Evolutionary conservation across 92 coral and sea anemone species (phyloP).

Genomic region (Zoanthus sociatus): DNA sequence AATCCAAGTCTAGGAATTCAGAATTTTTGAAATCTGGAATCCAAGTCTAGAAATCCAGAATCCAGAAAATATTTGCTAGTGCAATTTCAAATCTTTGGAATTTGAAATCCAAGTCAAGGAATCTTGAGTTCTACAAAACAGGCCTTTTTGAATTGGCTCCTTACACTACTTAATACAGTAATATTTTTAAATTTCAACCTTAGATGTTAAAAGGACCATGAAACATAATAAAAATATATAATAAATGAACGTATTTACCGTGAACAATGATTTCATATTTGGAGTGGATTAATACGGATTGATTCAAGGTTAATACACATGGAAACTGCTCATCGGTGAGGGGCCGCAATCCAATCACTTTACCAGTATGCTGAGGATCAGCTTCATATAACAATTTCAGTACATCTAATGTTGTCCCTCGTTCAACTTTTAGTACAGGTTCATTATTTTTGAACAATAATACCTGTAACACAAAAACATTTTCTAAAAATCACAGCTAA

Average conservation of each 20-base stretch:
- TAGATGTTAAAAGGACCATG: too few relatives aligned
- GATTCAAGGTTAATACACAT: slow-evolving; percentile 79
- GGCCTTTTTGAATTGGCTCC: too few relatives aligned
- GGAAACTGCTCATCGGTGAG: slow-evolving; percentile 83
- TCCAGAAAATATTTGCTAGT: too few relatives aligned
- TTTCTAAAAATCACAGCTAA: not conserved
- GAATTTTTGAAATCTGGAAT: too few relatives aligned
- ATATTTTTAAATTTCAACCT: too few relatives aligned
- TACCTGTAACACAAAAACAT: slow-evolving; percentile 58
- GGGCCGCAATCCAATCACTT: slow-evolving; percentile 79
- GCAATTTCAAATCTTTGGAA: too few relatives aligned
- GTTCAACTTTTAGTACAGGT: slow-evolving; percentile 82
- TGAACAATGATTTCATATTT: slow-evolving; percentile 88
- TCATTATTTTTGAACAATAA: slow-evolving; percentile 79
- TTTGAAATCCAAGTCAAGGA: too few relatives aligned
- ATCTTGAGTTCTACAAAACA: too few relatives aligned
- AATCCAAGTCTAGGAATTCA: too few relatives aligned
- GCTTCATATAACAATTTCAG: slow-evolving; percentile 85
- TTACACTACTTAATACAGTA: too few relatives aligned
- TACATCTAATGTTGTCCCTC: slow-evolving; percentile 85
- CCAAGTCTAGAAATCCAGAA: too few relatives aligned
- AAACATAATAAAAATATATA: not conserved
- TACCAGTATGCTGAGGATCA: slow-evolving; percentile 80
- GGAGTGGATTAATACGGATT: slow-evolving; percentile 79
- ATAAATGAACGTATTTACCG: slow-evolving; percentile 53